These are phyloP conservation scores for Phocides pigmalion DNA, from an alignment of 1,140 invertebrate genomes.

Conservation along the genomic window DNA sequence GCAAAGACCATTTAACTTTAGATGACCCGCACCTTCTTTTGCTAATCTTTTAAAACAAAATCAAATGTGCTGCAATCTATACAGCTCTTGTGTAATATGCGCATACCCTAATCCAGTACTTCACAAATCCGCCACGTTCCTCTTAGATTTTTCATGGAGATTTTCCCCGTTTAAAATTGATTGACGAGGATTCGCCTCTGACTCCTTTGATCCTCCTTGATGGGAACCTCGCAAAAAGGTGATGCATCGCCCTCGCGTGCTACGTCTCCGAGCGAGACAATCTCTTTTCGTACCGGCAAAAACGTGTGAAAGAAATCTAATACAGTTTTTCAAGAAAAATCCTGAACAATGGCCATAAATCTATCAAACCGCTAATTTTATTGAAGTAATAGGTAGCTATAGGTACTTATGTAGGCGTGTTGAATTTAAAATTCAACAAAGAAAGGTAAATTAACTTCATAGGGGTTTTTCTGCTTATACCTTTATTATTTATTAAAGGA, in stretches of 20 bases:
- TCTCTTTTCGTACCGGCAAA: constrained; percentile 9
- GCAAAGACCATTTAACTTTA: too few species aligned
- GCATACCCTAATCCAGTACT: constrained; percentile 33
- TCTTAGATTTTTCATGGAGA: constrained; percentile 59
- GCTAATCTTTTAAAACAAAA: too few species aligned
- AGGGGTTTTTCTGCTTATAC: too few species aligned
- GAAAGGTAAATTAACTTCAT: too few species aligned
- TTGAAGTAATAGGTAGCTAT: too few species aligned
- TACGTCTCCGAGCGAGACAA: constrained; percentile 15
- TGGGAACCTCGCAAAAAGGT: constrained; percentile 34
- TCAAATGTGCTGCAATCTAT: not conserved
- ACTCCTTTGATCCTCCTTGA: constrained; percentile 47
- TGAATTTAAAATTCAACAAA: too few species aligned
- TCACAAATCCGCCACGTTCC: constrained; percentile 58
- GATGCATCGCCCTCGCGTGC: constrained; percentile 26
- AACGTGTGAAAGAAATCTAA: constrained; percentile 25
- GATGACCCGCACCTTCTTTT: too few species aligned
- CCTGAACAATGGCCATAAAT: not conserved
- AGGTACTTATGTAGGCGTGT: too few species aligned
- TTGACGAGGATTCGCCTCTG: constrained; percentile 46
- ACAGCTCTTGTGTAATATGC: not conserved
- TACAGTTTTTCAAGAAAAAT: constrained; percentile 9
- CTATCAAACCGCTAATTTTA: not conserved
- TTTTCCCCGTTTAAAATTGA: constrained; percentile 57
- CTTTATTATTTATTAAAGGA: too few species aligned